A percentile compares a stretch with the other conserved stretches of the same genome.
Conservation (phyloP, 2,797 vertebrate species). For the Lepidocolaptes lacrymiger region DNA sequence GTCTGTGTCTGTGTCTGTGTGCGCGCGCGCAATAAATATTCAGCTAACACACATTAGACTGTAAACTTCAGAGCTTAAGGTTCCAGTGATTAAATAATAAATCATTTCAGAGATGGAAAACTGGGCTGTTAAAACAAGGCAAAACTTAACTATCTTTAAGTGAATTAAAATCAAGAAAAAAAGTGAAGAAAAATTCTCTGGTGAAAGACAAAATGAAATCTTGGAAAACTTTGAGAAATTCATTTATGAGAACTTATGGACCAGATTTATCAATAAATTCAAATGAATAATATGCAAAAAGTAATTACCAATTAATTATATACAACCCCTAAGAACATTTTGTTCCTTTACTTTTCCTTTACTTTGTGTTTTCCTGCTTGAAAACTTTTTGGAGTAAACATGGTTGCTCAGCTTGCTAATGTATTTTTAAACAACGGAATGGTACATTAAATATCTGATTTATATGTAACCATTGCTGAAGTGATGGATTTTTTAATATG, state of each 20-base stretch:
- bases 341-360: not conserved
- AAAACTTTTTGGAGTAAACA: not conserved
- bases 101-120: not conserved
- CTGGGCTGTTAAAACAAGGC: not conserved
- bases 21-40: not conserved
- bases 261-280: not conserved
- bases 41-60: rapidly evolving
- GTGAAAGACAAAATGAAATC: not conserved
- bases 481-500: not conserved
- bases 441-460: not conserved
- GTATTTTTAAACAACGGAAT: not conserved
- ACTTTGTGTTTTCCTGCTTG: not conserved
- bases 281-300: not conserved
- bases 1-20: too few species aligned
- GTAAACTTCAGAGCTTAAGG: not conserved
- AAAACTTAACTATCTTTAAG: not conserved
- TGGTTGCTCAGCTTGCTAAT: not conserved
- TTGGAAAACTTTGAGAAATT: not conserved
- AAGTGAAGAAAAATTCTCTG: not conserved
- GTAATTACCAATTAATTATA: not conserved
- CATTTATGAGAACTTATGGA: not conserved
- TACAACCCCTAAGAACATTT: not conserved
- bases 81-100: not conserved
- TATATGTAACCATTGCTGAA: not conserved
- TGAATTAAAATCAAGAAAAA: not conserved